Conservation (phyloP, 2,113 vertebrate species). For the Lonchura striata region DNA sequence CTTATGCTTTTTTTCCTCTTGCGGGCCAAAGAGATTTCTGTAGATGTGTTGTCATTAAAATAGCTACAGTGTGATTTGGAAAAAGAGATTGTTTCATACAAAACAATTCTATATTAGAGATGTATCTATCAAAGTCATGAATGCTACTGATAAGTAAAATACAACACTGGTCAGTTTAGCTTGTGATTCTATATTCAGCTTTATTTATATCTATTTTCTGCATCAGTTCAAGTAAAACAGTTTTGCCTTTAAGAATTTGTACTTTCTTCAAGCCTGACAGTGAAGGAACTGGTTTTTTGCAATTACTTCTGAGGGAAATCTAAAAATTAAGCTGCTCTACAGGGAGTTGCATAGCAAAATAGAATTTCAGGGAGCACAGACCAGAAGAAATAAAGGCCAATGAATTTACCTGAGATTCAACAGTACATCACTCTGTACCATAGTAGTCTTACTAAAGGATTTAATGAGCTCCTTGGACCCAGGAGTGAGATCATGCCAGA, state of each 20-base stretch:
- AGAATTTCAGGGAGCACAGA: background rate
- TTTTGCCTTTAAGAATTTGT: background rate
- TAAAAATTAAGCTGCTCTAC: background rate
- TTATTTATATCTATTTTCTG: background rate
- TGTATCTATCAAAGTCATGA: background rate
- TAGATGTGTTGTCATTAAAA: background rate
- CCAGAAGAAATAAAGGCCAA: background rate
- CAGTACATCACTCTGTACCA: background rate
- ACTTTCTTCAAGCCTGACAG: background rate
- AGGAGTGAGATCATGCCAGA: background rate
- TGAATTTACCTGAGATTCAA: background rate
- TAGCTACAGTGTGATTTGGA: background rate
- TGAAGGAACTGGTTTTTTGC: background rate
- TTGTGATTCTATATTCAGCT: background rate
- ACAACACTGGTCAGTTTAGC: background rate
- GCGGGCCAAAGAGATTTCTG: background rate
- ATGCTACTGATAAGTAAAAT: conserved; percentile 3
- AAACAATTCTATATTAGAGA: conserved; percentile 4
- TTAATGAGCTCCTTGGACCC: background rate
- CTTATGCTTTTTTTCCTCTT: background rate
- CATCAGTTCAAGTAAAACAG: background rate
- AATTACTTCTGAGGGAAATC: background rate
- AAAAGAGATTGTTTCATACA: conserved; percentile 31
- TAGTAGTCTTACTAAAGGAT: background rate
- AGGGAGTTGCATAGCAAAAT: background rate